Percentiles rank a stretch among this genome's conserved stretches.
Conservation (phyloP, 2,797 vertebrate species). For the Crocodylus rhombifer region DNA sequence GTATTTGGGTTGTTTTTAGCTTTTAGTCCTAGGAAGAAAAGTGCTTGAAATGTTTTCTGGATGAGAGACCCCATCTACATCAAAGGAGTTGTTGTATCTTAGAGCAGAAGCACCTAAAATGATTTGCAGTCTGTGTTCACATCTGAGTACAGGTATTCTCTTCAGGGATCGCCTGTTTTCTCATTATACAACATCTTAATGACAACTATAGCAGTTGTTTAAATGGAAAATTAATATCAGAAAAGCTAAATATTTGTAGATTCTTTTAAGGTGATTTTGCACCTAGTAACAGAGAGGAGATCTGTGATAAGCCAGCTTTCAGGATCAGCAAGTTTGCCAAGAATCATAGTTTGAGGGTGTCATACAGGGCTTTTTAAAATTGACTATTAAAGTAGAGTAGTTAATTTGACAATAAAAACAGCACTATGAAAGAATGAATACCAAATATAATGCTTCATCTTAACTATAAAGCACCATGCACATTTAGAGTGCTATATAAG, state of each 20-base stretch:
- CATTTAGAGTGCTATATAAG: neutral
- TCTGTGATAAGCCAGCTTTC: neutral
- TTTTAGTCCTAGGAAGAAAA: constrained; percentile 16
- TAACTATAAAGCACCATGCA: neutral
- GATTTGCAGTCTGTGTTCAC: neutral
- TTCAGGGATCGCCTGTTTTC: neutral
- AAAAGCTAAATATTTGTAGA: constrained; percentile 26
- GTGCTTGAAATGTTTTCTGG: neutral
- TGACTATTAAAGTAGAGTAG: neutral
- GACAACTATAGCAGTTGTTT: constrained; percentile 5
- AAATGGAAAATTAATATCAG: neutral
- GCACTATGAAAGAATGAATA: constrained; percentile 15
- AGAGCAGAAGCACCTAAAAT: constrained; percentile 20
- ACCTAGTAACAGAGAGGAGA: constrained; percentile 12
- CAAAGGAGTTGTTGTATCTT: neutral
- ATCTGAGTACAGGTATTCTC: neutral
- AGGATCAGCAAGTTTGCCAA: neutral
- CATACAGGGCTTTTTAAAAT: neutral
- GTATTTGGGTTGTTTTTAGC: neutral
- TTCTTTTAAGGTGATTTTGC: neutral
- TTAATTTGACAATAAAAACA: neutral
- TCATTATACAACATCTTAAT: neutral
- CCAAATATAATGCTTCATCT: neutral
- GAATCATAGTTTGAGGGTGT: neutral
- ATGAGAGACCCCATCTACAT: constrained; percentile 29